Evolutionary conservation across 2,888 invertebrate genomes (phyloP).

Genomic region (Dolichopus griseipennis): DNA sequence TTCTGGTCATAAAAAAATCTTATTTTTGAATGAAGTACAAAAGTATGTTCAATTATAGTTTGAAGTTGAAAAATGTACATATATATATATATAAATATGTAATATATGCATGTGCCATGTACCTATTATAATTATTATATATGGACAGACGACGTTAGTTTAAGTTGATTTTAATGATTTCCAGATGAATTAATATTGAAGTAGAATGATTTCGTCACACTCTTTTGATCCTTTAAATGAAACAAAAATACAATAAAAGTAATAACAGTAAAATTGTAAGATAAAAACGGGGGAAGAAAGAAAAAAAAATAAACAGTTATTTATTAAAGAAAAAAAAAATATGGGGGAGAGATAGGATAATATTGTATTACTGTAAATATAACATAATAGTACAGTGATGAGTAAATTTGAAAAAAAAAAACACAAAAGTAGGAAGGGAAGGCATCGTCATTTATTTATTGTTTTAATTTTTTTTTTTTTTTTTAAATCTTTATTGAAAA

Average conservation of each 20-base stretch:
- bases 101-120: not conserved
- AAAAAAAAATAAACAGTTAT: not conserved
- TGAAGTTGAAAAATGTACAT: not conserved
- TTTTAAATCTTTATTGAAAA: too few species aligned
- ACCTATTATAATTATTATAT: not conserved
- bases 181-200: not conserved
- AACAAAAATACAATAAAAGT: not conserved
- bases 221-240: not conserved
- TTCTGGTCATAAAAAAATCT: too few species aligned
- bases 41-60: too few species aligned
- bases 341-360: too few species aligned
- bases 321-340: not conserved
- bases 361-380: too few species aligned
- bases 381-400: too few species aligned
- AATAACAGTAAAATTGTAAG: not conserved
- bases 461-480: too few species aligned
- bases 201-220: not conserved
- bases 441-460: too few species aligned
- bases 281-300: not conserved
- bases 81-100: not conserved
- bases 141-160: not conserved
- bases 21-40: too few species aligned
- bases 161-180: not conserved
- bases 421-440: too few species aligned
- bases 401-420: too few species aligned